These are phyloP conservation scores for Sipha flava DNA, from an alignment of 1,140 invertebrate species.

Conservation along the genomic window DNA sequence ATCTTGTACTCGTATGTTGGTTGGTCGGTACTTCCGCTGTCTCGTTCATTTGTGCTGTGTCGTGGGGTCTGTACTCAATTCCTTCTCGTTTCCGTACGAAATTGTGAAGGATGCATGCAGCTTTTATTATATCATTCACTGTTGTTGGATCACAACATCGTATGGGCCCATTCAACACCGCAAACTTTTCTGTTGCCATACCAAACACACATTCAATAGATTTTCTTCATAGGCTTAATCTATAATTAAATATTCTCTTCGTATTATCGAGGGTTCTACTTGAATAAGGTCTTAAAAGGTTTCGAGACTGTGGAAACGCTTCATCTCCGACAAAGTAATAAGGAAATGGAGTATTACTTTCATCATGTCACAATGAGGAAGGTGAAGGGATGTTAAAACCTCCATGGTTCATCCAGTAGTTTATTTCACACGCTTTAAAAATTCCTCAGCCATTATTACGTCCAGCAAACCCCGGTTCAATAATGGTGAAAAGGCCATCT, in stretches of 20 bases:
- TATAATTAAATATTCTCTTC: slow-evolving; percentile 44
- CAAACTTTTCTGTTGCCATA: slow-evolving; percentile 37
- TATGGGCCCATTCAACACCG: slow-evolving; percentile 34
- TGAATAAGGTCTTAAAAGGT: slow-evolving; percentile 40
- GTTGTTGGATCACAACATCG: slow-evolving; percentile 34
- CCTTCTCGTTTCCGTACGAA: slow-evolving; percentile 33
- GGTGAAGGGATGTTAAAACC: background rate
- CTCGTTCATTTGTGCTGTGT: slow-evolving; percentile 34
- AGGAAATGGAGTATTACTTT: slow-evolving; percentile 16
- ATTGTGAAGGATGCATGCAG: slow-evolving; percentile 33
- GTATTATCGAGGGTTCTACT: slow-evolving; percentile 8
- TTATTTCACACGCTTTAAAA: too few species aligned
- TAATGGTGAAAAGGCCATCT: too few species aligned
- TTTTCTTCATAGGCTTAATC: slow-evolving; percentile 37
- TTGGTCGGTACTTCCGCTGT: slow-evolving; percentile 16
- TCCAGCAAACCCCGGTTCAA: too few species aligned
- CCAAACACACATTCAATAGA: slow-evolving; percentile 46
- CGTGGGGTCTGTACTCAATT: slow-evolving; percentile 32
- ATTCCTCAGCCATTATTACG: too few species aligned
- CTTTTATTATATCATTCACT: slow-evolving; percentile 38
- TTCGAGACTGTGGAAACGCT: slow-evolving; percentile 42
- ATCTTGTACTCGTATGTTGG: background rate
- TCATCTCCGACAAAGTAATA: slow-evolving; percentile 42
- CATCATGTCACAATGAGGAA: slow-evolving; percentile 32
- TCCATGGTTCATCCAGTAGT: background rate